phyloP scores from a whole-genome alignment of 2,888 invertebrate genomes.

The Ormyrus nitidulus region DNA sequence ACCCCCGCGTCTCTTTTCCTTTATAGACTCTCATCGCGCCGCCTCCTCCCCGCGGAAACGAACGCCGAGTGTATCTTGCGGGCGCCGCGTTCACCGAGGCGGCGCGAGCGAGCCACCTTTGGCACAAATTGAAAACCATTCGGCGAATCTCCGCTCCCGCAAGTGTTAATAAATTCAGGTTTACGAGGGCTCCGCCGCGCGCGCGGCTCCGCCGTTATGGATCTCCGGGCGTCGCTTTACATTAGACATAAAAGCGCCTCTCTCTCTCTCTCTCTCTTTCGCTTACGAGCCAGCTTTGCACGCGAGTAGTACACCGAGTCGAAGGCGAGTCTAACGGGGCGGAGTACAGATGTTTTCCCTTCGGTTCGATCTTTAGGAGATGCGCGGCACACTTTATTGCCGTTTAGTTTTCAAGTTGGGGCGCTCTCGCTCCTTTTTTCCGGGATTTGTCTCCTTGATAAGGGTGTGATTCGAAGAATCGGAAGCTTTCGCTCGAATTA shows the following conservation, averaged over 20 bases:
- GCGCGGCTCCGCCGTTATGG: conserved; percentile 63
- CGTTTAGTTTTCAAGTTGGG: no score
- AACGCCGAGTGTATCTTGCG: conserved; percentile 22
- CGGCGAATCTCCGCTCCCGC: conserved; percentile 71
- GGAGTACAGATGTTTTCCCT: conserved; percentile 40
- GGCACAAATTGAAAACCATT: conserved; percentile 76
- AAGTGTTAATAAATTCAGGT: conserved; percentile 75
- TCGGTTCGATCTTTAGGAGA: conserved; percentile 15
- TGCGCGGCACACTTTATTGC: no score
- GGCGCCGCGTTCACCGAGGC: not conserved
- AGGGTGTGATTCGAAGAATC: not conserved
- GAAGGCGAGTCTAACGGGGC: not conserved
- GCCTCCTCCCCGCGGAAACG: conserved; percentile 3
- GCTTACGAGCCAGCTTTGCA: conserved; percentile 12
- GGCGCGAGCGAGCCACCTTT: conserved; percentile 57
- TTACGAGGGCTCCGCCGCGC: conserved; percentile 66
- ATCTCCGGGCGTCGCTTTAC: conserved; percentile 51
- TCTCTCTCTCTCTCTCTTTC: conserved; percentile 46
- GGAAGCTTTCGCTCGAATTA: not conserved
- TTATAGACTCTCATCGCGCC: conserved; percentile 31
- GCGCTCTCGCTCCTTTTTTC: no score
- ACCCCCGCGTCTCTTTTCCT: conserved; percentile 51
- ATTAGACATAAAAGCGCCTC: not conserved
- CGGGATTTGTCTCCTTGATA: no score
- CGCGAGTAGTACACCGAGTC: not conserved